Percentiles rank a stretch among this genome's conserved stretches.
These are phyloP conservation scores for Adineta ricciae DNA, from an alignment of 2,888 invertebrate species.

Conservation along the genomic window DNA sequence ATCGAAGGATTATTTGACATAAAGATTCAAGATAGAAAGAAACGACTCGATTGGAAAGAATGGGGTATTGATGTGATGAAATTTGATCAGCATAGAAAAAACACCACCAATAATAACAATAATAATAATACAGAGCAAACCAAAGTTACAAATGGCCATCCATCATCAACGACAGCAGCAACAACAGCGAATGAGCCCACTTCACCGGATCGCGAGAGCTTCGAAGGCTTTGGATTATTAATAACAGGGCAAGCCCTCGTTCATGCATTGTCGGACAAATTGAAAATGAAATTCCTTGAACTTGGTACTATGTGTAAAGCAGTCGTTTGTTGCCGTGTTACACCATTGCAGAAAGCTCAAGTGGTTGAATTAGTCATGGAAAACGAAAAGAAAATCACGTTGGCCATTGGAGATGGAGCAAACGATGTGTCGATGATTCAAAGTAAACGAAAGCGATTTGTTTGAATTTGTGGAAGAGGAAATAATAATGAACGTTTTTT, in stretches of 20 bases:
- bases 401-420: slow-evolving; percentile 47
- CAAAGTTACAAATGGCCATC: background rate
- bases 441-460: slow-evolving; percentile 53
- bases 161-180: background rate
- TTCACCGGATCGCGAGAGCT: background rate
- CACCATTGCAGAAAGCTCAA: slow-evolving; percentile 92
- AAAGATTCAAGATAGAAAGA: background rate
- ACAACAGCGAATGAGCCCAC: background rate
- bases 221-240: slow-evolving; percentile 69
- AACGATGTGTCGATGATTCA: slow-evolving; percentile 34
- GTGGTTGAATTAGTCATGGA: slow-evolving; percentile 94
- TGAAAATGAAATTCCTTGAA: slow-evolving; percentile 10
- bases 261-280: background rate
- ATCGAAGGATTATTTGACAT: background rate
- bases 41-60: background rate
- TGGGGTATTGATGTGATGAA: background rate
- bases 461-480: background rate
- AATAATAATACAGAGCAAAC: background rate
- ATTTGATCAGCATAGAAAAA: slow-evolving; percentile 20
- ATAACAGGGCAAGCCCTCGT: slow-evolving; percentile 85
- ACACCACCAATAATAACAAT: background rate
- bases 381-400: slow-evolving; percentile 76
- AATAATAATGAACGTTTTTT: slow-evolving; percentile 60
- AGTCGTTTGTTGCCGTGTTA: slow-evolving; percentile 78
- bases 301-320: slow-evolving; percentile 61